Percentiles rank a stretch among this genome's conserved stretches.
These are phyloP conservation scores for Melipona beecheii DNA, from an alignment of 2,888 invertebrate species.

Conservation along the genomic window DNA sequence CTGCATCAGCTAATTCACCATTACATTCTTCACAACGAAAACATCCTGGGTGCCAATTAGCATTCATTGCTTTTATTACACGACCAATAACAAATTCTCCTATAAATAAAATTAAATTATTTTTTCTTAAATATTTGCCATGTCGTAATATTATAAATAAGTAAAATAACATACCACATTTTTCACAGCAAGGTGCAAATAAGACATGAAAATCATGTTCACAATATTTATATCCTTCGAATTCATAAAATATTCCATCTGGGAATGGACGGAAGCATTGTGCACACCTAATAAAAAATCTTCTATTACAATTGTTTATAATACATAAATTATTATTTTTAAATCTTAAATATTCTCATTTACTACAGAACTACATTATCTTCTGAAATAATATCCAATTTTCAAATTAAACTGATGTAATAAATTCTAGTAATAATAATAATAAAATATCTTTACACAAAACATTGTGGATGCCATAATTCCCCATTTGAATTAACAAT, in stretches of 20 bases:
- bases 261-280: conserved; percentile 99
- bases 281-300: conserved; percentile 90
- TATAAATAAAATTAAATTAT: conserved; percentile 74
- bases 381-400: background rate
- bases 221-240: conserved; percentile 99
- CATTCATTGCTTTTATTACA: conserved; percentile 99
- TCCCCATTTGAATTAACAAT: conserved; percentile 99
- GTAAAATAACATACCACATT: conserved; percentile 86
- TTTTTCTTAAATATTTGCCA: conserved; percentile 14
- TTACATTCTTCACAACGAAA: conserved; percentile 98
- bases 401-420: background rate
- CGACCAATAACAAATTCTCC: conserved; percentile 99
- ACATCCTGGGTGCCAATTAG: conserved; percentile 99
- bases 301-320: background rate
- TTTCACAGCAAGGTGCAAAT: conserved; percentile 95
- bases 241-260: conserved; percentile 99
- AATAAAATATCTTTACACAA: conserved; percentile 91
- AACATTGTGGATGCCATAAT: conserved; percentile 99
- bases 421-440: background rate
- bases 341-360: background rate
- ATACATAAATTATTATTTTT: background rate
- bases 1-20: conserved; percentile 96
- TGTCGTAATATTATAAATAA: conserved; percentile 1
- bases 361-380: background rate
- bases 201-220: conserved; percentile 99